Base-by-base conservation (phyloP, 2,888 invertebrate genomes). In the Cosmia pyralina region DNA sequence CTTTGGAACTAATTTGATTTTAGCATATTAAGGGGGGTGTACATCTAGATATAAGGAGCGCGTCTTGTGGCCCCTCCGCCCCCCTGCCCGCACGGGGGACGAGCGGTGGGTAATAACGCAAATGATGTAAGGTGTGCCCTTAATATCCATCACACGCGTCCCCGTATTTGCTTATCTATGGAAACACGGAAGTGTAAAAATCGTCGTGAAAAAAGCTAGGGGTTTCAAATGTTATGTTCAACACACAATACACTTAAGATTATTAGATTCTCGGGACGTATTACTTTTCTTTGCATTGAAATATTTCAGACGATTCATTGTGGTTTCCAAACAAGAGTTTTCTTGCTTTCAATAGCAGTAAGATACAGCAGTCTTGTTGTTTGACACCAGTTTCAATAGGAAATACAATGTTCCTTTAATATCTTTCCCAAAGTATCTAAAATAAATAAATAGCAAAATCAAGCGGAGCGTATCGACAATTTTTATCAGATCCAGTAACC, bases 51-150 rank as follows among this genome's bases (percentile, higher is more conserved):
- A 93, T 94, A 94, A 95, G 96, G 93, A 94, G 92, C 91, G 92
- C 94, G 94, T 95, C 95, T 95, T 94, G 91, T 87, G 89, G 86
- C 87, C 91, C 92, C 92, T 87, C 90, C 88, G 90, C 89, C 86
- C 89, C 77, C 72, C 81, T 79, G 6, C 62, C 77, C 71, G 82
- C 80, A 70, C 79, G 80, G 80, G 74, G 82, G 79, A 86, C 85
- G 94, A 82, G 76, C 79, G 87, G 75, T 67, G 77, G 87, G 86
- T 96, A 96, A 96, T 96, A 96, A 96, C 95, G 94, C 93, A 96
- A 96, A 96, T 96, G 96, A 96, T 95, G 95, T 94, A 96, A 96
- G 96, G 96, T 96, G 96, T 93, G 96, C 95, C 96, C 93, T 94
- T 96, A 96, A 96, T 96, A 96, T 96, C 96, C 96, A 96, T 96